These are phyloP conservation scores for Drosophila serrata DNA, from an alignment of 1,140 invertebrate species.

Conservation along the genomic window DNA sequence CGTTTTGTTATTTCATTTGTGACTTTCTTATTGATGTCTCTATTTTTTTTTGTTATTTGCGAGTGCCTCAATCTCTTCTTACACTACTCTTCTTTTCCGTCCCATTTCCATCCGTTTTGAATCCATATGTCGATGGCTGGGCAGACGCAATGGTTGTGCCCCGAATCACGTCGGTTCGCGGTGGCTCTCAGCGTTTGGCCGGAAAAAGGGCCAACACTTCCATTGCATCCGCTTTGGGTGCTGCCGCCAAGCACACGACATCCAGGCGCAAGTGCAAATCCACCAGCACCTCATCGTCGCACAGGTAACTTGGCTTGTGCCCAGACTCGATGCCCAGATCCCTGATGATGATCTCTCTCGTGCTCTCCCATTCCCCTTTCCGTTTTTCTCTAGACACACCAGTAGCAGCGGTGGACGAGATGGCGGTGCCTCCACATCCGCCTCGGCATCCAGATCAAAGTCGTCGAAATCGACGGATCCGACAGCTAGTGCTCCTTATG, in stretches of 20 bases:
- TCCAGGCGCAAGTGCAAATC: slow-evolving; percentile 61
- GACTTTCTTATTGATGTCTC: slow-evolving; percentile 5
- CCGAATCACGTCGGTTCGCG: slow-evolving; percentile 50
- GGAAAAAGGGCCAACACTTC: slow-evolving; percentile 51
- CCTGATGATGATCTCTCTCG: slow-evolving; percentile 13
- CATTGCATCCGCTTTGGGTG: slow-evolving; percentile 9
- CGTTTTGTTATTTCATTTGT: slow-evolving; percentile 44
- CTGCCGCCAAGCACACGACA: slow-evolving; percentile 45
- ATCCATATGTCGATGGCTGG: slow-evolving; percentile 12
- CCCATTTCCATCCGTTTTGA: slow-evolving; percentile 1
- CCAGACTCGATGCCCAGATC: background rate
- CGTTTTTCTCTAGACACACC: slow-evolving; percentile 40
- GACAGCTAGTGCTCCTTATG: slow-evolving; percentile 62
- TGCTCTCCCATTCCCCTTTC: slow-evolving; percentile 11
- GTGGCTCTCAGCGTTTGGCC: slow-evolving; percentile 51
- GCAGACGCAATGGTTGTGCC: slow-evolving; percentile 42
- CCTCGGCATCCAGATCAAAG: slow-evolving; percentile 6
- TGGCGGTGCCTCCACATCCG: slow-evolving; percentile 10
- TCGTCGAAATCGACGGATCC: slow-evolving; percentile 19
- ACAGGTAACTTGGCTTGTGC: slow-evolving; percentile 67
- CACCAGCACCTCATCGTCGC: slow-evolving; percentile 21
- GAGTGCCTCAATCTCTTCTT: slow-evolving; percentile 5
- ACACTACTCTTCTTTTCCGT: slow-evolving; percentile 9
- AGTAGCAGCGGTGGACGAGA: slow-evolving; percentile 1
- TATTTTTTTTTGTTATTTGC: slow-evolving; percentile 10